phyloP scores from a whole-genome alignment of 2,888 invertebrate genomes.

The Dynastes maya region DNA sequence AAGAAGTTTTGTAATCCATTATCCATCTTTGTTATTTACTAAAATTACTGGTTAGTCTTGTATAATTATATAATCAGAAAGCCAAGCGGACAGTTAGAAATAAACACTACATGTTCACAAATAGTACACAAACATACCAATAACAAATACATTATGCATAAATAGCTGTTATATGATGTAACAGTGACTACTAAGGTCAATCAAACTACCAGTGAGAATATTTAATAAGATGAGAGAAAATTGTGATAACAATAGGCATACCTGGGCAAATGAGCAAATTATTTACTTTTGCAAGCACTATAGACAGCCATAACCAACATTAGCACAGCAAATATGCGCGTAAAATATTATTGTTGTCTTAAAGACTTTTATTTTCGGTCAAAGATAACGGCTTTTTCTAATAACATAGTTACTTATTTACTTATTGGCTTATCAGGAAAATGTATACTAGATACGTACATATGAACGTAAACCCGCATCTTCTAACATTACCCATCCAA shows the following conservation, averaged over 20 bases:
- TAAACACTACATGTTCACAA: constrained; percentile 10
- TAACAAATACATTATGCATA: constrained; percentile 3
- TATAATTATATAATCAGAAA: no score
- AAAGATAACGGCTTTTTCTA: constrained; percentile 8
- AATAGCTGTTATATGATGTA: constrained; percentile 15
- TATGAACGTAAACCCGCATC: background rate
- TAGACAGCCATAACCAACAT: background rate
- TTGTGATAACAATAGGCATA: constrained; percentile 23
- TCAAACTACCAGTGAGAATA: constrained; percentile 8
- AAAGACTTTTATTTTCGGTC: background rate
- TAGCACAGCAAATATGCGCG: background rate
- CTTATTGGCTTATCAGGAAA: constrained; percentile 19
- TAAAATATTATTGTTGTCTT: background rate
- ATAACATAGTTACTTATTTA: background rate
- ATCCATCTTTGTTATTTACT: constrained; percentile 11
- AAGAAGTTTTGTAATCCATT: constrained; percentile 14
- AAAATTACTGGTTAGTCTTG: background rate
- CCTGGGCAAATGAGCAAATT: constrained; percentile 25
- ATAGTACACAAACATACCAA: constrained; percentile 19
- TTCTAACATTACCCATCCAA: background rate
- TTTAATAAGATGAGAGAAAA: constrained; percentile 16
- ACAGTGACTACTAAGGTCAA: constrained; percentile 27
- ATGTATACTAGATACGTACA: constrained; percentile 12
- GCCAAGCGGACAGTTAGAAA: background rate
- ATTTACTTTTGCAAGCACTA: background rate